phyloP scores from a whole-genome alignment of 92 coral and sea anemone genomes.

The Ricordea florida region DNA sequence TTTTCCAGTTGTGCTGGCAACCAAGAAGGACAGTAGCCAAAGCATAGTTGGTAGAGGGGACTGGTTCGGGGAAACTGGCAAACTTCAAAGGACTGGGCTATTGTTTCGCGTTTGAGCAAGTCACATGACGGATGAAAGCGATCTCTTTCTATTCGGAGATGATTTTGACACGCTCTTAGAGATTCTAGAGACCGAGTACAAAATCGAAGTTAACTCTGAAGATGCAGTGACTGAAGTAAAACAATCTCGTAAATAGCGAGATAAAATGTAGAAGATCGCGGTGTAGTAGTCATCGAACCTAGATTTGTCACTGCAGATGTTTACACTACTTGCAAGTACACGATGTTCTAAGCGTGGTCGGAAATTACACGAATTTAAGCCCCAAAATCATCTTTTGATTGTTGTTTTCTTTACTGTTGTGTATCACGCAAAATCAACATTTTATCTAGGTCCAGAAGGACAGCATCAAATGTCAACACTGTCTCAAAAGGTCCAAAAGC shows the following conservation, averaged over 20 bases:
- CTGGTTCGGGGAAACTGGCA: constrained; percentile 52
- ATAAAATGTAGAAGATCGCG: not conserved
- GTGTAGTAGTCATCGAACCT: not conserved
- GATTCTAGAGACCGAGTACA: constrained; percentile 14
- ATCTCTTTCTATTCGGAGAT: constrained; percentile 47
- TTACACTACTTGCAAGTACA: not conserved
- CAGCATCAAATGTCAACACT: constrained; percentile 25
- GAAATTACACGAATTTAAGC: not conserved
- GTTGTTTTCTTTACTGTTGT: constrained; percentile 9
- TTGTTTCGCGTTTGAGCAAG: constrained; percentile 33
- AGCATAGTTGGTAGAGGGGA: too few relatives aligned
- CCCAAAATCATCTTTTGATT: constrained; percentile 12
- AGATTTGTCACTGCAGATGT: not conserved
- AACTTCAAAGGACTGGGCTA: constrained; percentile 43
- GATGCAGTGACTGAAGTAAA: constrained; percentile 29
- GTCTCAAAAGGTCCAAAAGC: constrained; percentile 61
- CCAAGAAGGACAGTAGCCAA: constrained; percentile 33
- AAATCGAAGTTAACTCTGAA: constrained; percentile 7
- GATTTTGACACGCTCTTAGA: constrained; percentile 41
- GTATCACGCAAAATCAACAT: constrained; percentile 23
- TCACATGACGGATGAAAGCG: constrained; percentile 35
- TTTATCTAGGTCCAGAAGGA: constrained; percentile 23
- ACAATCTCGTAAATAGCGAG: not conserved
- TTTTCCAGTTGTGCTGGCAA: constrained; percentile 28
- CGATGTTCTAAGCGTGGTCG: not conserved